These are phyloP conservation scores for Buathra laborator DNA, from an alignment of 2,888 invertebrate genomes.

Conservation along the genomic window DNA sequence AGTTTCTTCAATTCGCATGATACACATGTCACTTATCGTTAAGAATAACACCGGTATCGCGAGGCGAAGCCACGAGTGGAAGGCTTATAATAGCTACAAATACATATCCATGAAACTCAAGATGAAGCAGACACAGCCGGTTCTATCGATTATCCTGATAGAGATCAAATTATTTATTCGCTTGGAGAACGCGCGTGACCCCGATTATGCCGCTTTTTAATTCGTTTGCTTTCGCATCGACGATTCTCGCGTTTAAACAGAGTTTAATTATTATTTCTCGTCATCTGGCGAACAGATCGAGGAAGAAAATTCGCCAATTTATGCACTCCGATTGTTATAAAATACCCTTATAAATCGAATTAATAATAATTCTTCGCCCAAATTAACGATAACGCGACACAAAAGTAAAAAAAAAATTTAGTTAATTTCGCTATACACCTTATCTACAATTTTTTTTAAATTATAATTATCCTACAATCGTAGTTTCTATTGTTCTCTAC, in stretches of 20 bases:
- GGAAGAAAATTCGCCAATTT: no score
- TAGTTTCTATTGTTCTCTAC: no score
- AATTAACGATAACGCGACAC: no score
- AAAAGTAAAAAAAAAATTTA: no score
- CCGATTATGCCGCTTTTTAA: slow-evolving; percentile 16
- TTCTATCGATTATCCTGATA: slow-evolving; percentile 49
- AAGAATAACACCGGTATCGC: neutral
- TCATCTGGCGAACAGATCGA: neutral
- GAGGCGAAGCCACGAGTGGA: neutral
- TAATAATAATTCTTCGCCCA: no score
- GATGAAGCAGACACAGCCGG: slow-evolving; percentile 33
- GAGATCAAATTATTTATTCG: slow-evolving; percentile 43
- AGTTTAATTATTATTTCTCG: neutral
- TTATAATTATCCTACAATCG: no score
- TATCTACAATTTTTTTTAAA: no score
- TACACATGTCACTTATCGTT: slow-evolving; percentile 24
- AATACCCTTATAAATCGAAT: no score
- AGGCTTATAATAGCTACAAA: neutral
- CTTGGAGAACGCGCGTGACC: slow-evolving; percentile 13
- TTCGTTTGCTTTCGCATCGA: neutral
- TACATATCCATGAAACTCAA: slow-evolving; percentile 4
- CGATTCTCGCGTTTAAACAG: neutral
- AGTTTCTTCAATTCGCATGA: neutral
- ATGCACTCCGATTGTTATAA: no score
- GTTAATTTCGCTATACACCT: no score